Conservation (phyloP, 2,888 invertebrate species). For the Seira ritae region DNA sequence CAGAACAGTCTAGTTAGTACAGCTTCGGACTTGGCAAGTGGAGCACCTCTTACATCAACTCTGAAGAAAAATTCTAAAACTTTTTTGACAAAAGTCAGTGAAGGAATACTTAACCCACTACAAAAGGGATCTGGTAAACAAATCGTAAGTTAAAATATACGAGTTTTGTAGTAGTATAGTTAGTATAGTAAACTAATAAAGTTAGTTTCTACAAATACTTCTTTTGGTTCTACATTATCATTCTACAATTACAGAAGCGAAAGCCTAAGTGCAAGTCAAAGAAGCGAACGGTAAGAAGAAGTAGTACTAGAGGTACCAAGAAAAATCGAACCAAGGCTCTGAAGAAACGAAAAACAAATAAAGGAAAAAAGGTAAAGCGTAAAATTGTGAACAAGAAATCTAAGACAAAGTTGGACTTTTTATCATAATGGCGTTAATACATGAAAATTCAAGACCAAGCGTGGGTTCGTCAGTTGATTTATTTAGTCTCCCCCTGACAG, state of each 20-base stretch:
- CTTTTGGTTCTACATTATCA: too few species aligned
- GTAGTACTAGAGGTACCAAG: too few species aligned
- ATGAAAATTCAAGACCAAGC: constrained; percentile 36
- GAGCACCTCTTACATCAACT: neutral
- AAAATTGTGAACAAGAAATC: neutral
- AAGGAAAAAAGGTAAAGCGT: neutral
- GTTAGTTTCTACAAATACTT: too few species aligned
- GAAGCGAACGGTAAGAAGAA: neutral
- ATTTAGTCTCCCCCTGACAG: constrained; percentile 55
- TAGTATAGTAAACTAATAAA: too few species aligned
- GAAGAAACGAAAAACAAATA: neutral
- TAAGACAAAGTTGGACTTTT: constrained; percentile 38
- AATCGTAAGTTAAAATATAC: neutral
- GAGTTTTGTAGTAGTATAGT: too few species aligned
- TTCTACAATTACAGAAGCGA: neutral
- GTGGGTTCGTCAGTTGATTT: constrained; percentile 55
- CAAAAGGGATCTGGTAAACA: constrained; percentile 18
- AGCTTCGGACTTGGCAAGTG: neutral
- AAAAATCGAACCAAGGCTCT: neutral
- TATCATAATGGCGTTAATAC: constrained; percentile 56
- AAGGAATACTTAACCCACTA: neutral
- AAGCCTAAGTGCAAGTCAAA: too few species aligned
- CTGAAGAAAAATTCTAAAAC: constrained; percentile 26
- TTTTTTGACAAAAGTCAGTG: constrained; percentile 21
- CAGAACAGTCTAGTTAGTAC: neutral